Percentiles rank a stretch among this genome's conserved stretches.
These are phyloP conservation scores for Caiman crocodilus DNA, from an alignment of 2,797 vertebrate genomes.

Conservation along the genomic window DNA sequence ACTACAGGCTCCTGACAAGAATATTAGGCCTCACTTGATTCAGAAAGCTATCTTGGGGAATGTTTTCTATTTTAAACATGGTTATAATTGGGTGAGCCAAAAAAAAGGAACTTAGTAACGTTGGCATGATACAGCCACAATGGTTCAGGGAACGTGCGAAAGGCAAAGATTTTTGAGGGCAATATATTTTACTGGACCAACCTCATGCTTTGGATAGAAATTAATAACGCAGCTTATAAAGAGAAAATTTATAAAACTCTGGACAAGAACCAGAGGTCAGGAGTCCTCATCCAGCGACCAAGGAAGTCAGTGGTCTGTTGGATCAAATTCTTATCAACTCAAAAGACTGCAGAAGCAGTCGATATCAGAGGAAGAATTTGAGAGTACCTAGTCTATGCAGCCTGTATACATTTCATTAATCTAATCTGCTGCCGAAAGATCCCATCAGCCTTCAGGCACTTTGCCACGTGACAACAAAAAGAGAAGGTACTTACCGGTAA, in stretches of 20 bases:
- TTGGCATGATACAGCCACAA: too few relatives aligned
- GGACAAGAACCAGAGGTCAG: not conserved
- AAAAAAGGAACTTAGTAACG: not conserved
- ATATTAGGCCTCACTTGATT: not conserved
- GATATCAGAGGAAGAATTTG: not conserved
- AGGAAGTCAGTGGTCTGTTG: not conserved
- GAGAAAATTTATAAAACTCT: not conserved
- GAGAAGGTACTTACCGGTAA: too few relatives aligned
- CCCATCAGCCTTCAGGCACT: not conserved
- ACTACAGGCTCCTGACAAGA: not conserved
- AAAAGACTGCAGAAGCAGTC: not conserved
- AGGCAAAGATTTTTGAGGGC: too few relatives aligned
- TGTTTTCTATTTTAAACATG: not conserved
- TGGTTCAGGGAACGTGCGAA: too few relatives aligned
- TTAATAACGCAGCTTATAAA: not conserved
- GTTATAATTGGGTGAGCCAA: not conserved
- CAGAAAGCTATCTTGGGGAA: not conserved
- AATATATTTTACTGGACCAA: too few relatives aligned
- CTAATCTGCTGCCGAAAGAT: not conserved
- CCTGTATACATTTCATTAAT: rapidly evolving
- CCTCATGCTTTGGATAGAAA: not conserved
- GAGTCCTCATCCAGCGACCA: not conserved
- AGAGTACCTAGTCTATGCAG: not conserved
- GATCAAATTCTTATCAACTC: not conserved
- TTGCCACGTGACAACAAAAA: not conserved